phyloP scores from a whole-genome alignment of 2,113 vertebrate genomes.

The Synchiropus splendidus region DNA sequence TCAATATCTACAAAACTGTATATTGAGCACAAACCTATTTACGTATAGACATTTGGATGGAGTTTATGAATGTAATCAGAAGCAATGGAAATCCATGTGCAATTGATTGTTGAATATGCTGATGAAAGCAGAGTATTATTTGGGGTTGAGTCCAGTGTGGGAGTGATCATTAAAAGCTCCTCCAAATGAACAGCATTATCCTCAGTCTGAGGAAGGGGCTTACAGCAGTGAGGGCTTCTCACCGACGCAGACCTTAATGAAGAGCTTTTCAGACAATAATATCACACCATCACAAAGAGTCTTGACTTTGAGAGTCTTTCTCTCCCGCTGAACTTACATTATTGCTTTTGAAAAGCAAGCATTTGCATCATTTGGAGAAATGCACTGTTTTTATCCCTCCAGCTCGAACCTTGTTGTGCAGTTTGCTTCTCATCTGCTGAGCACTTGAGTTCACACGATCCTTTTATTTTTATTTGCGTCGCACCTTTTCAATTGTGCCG shows the following conservation, averaged over 20 bases:
- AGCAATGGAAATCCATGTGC: conserved; percentile 51
- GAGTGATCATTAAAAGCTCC: conserved; percentile 59
- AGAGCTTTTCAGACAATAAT: too few relatives aligned
- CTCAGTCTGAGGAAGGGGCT: conserved; percentile 46
- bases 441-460: conserved; percentile 17
- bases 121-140: conserved; percentile 57
- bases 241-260: conserved; percentile 33
- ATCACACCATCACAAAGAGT: too few relatives aligned
- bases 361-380: conserved; percentile 7
- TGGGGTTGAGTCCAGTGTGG: conserved; percentile 53
- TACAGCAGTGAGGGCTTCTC: conserved; percentile 42
- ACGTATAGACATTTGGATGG: conserved; percentile 14
- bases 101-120: conserved; percentile 64
- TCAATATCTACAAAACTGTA: not conserved
- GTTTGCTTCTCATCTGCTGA: conserved; percentile 23
- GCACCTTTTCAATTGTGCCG: conserved; percentile 33
- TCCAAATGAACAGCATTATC: conserved; percentile 57
- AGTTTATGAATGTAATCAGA: conserved; percentile 62
- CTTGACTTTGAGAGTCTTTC: too few relatives aligned
- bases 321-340: not conserved
- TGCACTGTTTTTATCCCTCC: conserved; percentile 7
- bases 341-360: not conserved
- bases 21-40: not conserved
- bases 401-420: conserved; percentile 14
- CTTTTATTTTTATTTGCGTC: conserved; percentile 37